Conservation (phyloP, 1,140 invertebrate genomes). For the Saccostrea cuccullata region DNA sequence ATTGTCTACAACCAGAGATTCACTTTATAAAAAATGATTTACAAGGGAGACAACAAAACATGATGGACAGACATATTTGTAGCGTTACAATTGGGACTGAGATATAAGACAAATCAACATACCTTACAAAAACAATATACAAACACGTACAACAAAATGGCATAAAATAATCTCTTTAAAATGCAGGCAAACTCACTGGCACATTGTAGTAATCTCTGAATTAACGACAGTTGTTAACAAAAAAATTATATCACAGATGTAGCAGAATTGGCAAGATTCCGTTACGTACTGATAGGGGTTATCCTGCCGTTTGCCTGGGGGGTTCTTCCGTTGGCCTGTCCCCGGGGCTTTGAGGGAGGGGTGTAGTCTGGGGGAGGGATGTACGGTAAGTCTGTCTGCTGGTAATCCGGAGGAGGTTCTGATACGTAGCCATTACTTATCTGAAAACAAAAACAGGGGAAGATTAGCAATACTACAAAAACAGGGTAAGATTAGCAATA, state of each 20-base stretch:
- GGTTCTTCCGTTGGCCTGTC: slow-evolving; percentile 14
- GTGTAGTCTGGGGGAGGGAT: slow-evolving; percentile 52
- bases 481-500: background rate
- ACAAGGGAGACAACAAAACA: too few species aligned
- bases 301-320: background rate
- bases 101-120: too few species aligned
- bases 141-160: background rate
- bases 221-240: background rate
- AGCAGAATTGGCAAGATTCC: background rate
- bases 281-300: background rate
- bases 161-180: background rate
- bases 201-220: background rate
- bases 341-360: slow-evolving; percentile 5
- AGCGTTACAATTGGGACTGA: too few species aligned
- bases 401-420: slow-evolving; percentile 45
- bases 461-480: background rate
- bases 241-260: slow-evolving; percentile 3
- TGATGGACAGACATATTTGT: too few species aligned
- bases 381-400: slow-evolving; percentile 25
- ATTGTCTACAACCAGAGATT: too few species aligned
- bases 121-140: background rate
- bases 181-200: background rate
- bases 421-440: background rate
- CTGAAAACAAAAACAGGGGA: background rate
- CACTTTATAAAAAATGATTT: too few species aligned